Evolutionary conservation across 1,140 invertebrate genomes (phyloP), one percentile per base, ranked within the genome.

Genomic region (Druon quercuslanigerum): DNA sequence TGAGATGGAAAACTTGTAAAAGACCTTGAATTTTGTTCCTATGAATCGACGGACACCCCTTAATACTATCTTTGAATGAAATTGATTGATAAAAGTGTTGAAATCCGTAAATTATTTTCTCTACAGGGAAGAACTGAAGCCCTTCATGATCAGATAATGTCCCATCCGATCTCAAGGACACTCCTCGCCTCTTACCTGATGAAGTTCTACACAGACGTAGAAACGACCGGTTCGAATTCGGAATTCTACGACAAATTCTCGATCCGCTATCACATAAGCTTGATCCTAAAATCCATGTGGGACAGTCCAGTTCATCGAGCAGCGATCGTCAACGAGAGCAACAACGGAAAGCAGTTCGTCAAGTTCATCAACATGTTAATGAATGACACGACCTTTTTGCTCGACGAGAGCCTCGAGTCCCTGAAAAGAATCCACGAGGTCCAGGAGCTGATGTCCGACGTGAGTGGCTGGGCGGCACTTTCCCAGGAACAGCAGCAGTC

Each of bases 211-310:
- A 98, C 98, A 84, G 98, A 99, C 87, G 97, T 99, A 51, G 99
- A 99, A 92, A 97, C 97, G 3, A 99, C 98, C 13, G 98, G 98
- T 20, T 97, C 98, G 72, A 98, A 96, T 89, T 98, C 96, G 54
- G 98, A 99, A 90, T 99, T 99, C 92, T 99, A 99, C 88, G 98
- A 99, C 91, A 99, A 99, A 92, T 99, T 99, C 90, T 98, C 97
- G 13, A 99, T 99, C 86, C 94, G 98, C 79, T 99, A 99, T 92
- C 97, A 99, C 87, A 99, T 99, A 86, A 99, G 98, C 90, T 94
- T 99, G 85, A 98, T 99, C 85, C 94, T 99, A 70, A 98, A 99
- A 90, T 94, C 95, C 16, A 95, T 96, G 94, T 96, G 95, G 95
- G 94, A 95, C 40, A 94, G 94, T 83, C 90, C 92, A n/a, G 86